These are phyloP conservation scores for Arctopsyche grandis DNA, from an alignment of 1,140 invertebrate species.

Conservation along the genomic window DNA sequence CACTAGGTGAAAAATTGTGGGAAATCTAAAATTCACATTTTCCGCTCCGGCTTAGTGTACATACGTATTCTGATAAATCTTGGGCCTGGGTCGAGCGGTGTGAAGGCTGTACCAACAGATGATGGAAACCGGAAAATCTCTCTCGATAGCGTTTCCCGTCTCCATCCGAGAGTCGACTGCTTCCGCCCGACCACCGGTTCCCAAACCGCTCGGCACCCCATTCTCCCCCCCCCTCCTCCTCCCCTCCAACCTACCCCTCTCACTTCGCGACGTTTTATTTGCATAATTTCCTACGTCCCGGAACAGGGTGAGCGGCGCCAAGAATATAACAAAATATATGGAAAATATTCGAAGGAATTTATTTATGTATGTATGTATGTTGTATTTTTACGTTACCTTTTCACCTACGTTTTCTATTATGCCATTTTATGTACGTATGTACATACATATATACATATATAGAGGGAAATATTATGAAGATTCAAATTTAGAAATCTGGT, in stretches of 20 bases:
- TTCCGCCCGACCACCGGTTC: conserved; percentile 26
- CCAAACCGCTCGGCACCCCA: conserved; percentile 4
- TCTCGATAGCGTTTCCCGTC: conserved; percentile 43
- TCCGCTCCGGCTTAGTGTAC: no score
- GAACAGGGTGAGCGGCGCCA: background rate
- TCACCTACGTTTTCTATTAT: no score
- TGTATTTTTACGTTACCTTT: no score
- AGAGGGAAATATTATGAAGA: no score
- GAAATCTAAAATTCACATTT: no score
- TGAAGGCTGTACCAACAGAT: conserved; percentile 35
- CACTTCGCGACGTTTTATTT: conserved; percentile 28
- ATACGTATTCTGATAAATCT: conserved; percentile 40
- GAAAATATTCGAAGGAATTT: background rate
- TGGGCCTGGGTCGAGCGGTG: background rate
- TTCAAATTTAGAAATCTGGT: no score
- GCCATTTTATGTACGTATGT: no score
- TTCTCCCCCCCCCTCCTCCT: background rate
- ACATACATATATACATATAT: no score
- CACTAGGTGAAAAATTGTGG: no score
- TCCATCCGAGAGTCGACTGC: conserved; percentile 41
- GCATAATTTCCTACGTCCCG: conserved; percentile 35
- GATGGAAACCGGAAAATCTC: conserved; percentile 45
- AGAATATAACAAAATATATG: conserved; percentile 12
- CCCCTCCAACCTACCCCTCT: conserved; percentile 2
- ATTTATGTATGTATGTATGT: background rate